Conservation (phyloP, 2,888 invertebrate species). For the Pheosia tremula region DNA sequence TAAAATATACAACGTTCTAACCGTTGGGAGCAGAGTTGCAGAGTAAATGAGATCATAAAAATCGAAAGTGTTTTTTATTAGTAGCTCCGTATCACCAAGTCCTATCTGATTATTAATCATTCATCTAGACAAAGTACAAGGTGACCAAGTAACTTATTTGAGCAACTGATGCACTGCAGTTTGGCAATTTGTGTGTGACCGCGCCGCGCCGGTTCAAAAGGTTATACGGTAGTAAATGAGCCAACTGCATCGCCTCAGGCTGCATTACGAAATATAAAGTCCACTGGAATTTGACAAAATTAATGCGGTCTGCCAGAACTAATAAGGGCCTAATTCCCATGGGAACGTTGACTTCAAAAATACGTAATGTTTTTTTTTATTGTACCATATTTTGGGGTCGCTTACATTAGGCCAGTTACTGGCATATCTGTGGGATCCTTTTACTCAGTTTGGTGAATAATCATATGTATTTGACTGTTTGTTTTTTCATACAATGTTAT, state of each 20-base stretch:
- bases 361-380: too few species aligned
- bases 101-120: neutral
- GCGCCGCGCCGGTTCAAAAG: constrained; percentile 12
- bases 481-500: too few species aligned
- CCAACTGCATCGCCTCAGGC: constrained; percentile 14
- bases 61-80: too few species aligned
- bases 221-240: constrained; percentile 11
- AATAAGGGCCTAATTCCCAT: neutral
- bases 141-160: constrained; percentile 17
- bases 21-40: too few species aligned
- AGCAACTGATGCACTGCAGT: neutral
- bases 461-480: too few species aligned
- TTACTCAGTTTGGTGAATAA: too few species aligned
- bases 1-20: too few species aligned
- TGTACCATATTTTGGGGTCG: too few species aligned
- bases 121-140: constrained; percentile 15
- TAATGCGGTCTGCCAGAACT: neutral
- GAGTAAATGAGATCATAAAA: too few species aligned
- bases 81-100: neutral
- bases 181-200: constrained; percentile 8
- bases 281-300: neutral
- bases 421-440: too few species aligned
- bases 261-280: constrained; percentile 9
- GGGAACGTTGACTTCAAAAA: neutral
- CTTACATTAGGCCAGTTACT: too few species aligned